Evolutionary conservation across 2,797 vertebrate species (phyloP), one percentile per base, ranked within the genome.

Genomic region (Momotus momota): DNA sequence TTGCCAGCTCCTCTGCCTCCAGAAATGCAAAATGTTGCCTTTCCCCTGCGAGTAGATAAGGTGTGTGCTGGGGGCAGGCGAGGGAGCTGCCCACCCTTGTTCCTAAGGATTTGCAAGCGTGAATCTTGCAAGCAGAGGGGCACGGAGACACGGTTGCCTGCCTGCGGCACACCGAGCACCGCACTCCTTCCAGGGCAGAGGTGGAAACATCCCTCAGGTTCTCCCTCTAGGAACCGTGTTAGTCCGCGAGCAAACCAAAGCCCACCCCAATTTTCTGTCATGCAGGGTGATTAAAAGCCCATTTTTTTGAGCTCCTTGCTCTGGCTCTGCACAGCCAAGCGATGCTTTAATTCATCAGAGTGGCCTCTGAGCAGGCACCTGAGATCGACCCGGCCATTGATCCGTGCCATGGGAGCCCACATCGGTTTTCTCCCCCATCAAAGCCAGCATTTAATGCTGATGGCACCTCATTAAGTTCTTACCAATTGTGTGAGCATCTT

Each of bases 131-230:
- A 33, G 12, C 6, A 13, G 45, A 2, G 6, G 54, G 65, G 80
- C 43, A 13, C 0, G 0, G 61, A 23, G 58, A 54, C 70, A 49
- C 0, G 0, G 38, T 74, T 55, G 29, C 41, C 33, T 6, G 27
- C 19, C 31, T 3, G 45, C 1, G 11, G 61, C 57, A 27, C 66
- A 11, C 10, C 0, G 0, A 69, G 48, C 40, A 15, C 57, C 2
- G 3, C 0, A 0, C 48, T 94, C 25, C 14, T 62, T 52, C 38
- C 33, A 7, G 72, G 46, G 23, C 52, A 40, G 49, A 19, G 5
- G 3, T 4, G 26, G 48, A 51, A 62, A 26, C 69, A 31, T 40
- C 33, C 54, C 54, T 54, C 73, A 18, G 38, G 38, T 57, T 77
- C 17, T 29, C 33, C 16, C 8, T 4, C 4, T 25, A 26, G 54